Conservation (phyloP, 2,797 vertebrate genomes). For the Geotrypetes seraphini region DNA sequence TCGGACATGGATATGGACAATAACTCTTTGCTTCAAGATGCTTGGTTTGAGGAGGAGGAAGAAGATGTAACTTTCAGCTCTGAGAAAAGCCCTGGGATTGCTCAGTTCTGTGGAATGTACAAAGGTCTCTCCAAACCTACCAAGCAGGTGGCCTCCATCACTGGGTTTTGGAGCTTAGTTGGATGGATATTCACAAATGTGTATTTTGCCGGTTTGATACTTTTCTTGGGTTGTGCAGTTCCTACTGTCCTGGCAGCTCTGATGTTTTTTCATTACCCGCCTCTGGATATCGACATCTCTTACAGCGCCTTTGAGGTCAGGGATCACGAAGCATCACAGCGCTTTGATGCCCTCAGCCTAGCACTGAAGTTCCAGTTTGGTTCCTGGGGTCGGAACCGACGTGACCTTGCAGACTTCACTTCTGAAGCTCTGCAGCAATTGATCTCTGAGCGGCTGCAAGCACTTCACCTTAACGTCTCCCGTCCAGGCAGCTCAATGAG, state of each 20-base stretch:
- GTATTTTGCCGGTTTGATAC: constrained; percentile 64
- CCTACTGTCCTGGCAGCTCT: constrained; percentile 71
- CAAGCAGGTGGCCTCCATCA: constrained; percentile 12
- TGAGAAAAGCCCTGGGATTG: too few species aligned
- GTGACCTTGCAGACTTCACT: constrained; percentile 70
- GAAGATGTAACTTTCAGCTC: constrained; percentile 39
- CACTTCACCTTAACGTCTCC: constrained; percentile 42
- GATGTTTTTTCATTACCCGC: constrained; percentile 89
- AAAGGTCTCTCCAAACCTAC: constrained; percentile 32
- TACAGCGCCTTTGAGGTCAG: constrained; percentile 96
- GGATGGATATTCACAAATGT: constrained; percentile 85
- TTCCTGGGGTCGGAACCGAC: constrained; percentile 82
- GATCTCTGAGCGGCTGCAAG: constrained; percentile 69
- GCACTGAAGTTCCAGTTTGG: constrained; percentile 90
- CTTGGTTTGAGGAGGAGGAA: constrained; percentile 66
- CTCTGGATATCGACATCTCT: constrained; percentile 94
- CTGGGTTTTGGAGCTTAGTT: constrained; percentile 68
- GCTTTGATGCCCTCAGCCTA: constrained; percentile 81
- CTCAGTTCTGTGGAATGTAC: constrained; percentile 24
- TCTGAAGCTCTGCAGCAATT: constrained; percentile 70
- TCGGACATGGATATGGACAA: constrained; percentile 78
- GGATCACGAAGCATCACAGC: constrained; percentile 88
- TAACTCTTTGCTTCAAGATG: constrained; percentile 74
- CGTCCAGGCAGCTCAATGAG: accelerated
- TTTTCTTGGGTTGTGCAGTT: constrained; percentile 73